Evolutionary conservation across 2,113 vertebrate genomes (phyloP).

Genomic region (Pluvialis apricaria): DNA sequence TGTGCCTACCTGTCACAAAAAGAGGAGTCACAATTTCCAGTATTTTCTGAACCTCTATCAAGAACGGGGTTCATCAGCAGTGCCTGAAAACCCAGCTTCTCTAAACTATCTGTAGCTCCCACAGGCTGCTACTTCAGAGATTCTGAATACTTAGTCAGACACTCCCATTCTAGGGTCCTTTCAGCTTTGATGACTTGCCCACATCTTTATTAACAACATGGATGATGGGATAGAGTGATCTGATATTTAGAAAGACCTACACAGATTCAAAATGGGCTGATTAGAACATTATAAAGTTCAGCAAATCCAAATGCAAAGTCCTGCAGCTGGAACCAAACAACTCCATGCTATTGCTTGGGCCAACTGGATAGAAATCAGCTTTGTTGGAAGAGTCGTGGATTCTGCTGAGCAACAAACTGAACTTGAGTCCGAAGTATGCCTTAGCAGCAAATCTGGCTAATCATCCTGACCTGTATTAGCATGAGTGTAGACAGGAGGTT

Average conservation of each 20-base stretch:
- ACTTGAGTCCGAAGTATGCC: neutral
- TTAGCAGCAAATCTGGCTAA: neutral
- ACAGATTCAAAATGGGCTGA: neutral
- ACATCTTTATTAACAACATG: neutral
- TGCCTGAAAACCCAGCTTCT: neutral
- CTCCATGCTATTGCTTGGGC: neutral
- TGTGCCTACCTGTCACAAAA: neutral
- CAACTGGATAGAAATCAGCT: neutral
- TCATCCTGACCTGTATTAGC: neutral
- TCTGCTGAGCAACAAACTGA: neutral
- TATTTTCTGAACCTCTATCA: neutral
- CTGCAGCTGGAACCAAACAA: neutral
- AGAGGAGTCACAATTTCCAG: neutral
- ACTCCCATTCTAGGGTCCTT: neutral
- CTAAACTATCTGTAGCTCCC: neutral
- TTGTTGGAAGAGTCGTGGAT: neutral
- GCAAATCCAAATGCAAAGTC: neutral
- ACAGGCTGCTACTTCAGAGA: neutral
- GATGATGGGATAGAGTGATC: neutral
- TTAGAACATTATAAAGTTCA: neutral
- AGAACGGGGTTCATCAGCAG: neutral
- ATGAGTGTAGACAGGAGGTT: neutral
- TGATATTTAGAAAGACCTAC: neutral
- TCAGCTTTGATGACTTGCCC: neutral
- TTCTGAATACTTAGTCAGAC: neutral